These are phyloP conservation scores for Philonicus albiceps DNA, from an alignment of 2,888 invertebrate genomes.

Conservation along the genomic window DNA sequence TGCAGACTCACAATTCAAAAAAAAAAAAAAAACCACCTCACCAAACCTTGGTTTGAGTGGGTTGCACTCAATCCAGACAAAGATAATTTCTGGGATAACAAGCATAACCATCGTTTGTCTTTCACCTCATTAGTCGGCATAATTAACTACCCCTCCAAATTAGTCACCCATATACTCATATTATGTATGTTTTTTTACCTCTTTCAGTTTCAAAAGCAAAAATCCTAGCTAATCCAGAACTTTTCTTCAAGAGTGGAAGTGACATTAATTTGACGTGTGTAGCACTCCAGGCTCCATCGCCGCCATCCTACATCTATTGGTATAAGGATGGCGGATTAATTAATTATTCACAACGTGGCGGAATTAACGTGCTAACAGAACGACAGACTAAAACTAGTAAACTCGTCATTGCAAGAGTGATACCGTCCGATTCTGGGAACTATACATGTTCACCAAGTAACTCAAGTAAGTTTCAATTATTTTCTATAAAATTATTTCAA, in stretches of 20 bases:
- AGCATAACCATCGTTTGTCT: not conserved
- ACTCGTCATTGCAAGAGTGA: slow-evolving; percentile 82
- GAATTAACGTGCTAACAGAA: slow-evolving; percentile 87
- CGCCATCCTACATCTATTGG: slow-evolving; percentile 81
- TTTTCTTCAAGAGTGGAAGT: slow-evolving; percentile 88
- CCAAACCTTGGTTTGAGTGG: not conserved
- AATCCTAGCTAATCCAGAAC: slow-evolving; percentile 84
- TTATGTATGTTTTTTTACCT: not conserved
- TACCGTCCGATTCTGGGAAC: slow-evolving; percentile 83
- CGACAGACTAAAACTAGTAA: slow-evolving; percentile 85
- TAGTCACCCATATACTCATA: not conserved
- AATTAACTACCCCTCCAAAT: not conserved
- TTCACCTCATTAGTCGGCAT: not conserved
- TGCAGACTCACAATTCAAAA: not conserved
- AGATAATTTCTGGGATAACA: not conserved
- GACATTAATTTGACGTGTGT: slow-evolving; percentile 92
- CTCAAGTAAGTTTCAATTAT: slow-evolving; percentile 67
- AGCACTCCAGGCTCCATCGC: slow-evolving; percentile 75
- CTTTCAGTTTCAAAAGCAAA: slow-evolving; percentile 85
- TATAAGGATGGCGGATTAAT: slow-evolving; percentile 83
- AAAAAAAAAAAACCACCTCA: not conserved
- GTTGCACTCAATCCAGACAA: not conserved
- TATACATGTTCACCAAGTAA: slow-evolving; percentile 90
- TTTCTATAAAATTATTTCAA: not conserved
- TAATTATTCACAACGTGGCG: slow-evolving; percentile 85